Evolutionary conservation across 1,140 invertebrate species (phyloP), one percentile per base, ranked within the genome.

Genomic region (Scaptodrosophila lebanonensis): DNA sequence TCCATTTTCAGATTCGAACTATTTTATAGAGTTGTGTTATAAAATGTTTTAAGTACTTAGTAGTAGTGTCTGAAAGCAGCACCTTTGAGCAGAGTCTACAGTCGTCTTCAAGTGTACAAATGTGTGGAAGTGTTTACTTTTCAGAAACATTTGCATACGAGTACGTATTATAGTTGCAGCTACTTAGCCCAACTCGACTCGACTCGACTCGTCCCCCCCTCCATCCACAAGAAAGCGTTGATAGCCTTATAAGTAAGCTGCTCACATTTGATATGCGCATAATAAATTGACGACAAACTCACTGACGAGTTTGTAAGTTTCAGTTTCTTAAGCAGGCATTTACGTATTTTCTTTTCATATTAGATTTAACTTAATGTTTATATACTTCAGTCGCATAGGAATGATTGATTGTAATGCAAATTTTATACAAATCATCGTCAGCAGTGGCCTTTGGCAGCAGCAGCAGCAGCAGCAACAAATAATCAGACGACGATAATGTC

Each of bases 381-480:
- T 61, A 63, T 77, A 71, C 63, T 77, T 57, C 71, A 60, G 70
- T 69, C 75, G 40, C 13, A 40, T 52, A 30, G 66, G 70, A 60
- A 66, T 82, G 75, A 82, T 82, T 70, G 69, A 82, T 82, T 73
- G 75, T 70, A 82, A 82, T 75, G 75, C 69, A 52, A 67, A 66
- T 49, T 63, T 66, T 82, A 82, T 70, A 82, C 75, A 77, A 77
- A 77, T 77, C 66, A 66, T 47, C 36, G 39, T 33, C 48, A 36
- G 20, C 51, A 8, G 11, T 29, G 25, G 43, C 59, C n/a, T n/a
- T n/a, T n/a, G n/a, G n/a, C 12, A 33, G 12, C 8, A 33, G 3
- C 32, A 3, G 12, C 32, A 25, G 8, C 22, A 25, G 8, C 22
- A 8, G 8, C 22, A 25, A 25, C 22, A 4, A 25, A 4, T 25